Percentiles rank a stretch among this genome's conserved stretches.
Conservation (phyloP, 1,140 invertebrate genomes). For the Cephus cinctus region DNA sequence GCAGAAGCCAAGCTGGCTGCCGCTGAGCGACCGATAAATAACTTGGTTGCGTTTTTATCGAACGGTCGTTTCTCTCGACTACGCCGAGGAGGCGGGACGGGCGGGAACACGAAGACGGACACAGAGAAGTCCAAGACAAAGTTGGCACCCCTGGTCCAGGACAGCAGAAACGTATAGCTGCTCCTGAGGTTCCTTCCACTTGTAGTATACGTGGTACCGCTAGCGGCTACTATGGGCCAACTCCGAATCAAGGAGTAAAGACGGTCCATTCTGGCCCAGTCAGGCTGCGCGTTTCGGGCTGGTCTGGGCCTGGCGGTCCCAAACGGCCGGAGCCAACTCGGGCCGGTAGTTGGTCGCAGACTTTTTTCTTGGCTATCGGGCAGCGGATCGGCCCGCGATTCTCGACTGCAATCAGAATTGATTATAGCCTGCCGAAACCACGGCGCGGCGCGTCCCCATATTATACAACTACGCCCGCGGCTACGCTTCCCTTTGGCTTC, state of each 20-base stretch:
- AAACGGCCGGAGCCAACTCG: no score
- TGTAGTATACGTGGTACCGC: no score
- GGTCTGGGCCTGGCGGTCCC: no score
- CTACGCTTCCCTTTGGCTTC: no score
- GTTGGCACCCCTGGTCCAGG: background rate
- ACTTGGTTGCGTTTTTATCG: constrained; percentile 37
- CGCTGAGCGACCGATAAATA: constrained; percentile 40
- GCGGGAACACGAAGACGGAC: background rate
- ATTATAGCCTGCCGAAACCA: constrained; percentile 57
- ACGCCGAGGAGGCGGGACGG: no score
- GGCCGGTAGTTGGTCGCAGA: constrained; percentile 45
- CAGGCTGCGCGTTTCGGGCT: no score
- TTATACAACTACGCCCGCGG: constrained; percentile 50
- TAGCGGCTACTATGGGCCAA: no score
- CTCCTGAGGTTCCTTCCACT: no score
- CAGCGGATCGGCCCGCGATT: constrained; percentile 48
- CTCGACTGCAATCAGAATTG: constrained; percentile 55
- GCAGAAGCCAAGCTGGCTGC: constrained; percentile 33
- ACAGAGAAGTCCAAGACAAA: no score
- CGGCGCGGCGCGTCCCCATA: constrained; percentile 43
- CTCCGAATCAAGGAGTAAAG: no score
- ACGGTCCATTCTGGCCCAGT: no score
- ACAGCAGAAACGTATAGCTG: no score
- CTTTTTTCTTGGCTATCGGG: constrained; percentile 45
- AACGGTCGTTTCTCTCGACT: constrained; percentile 17